Percentiles rank a stretch among this genome's conserved stretches.
phyloP scores from a whole-genome alignment of 1,140 invertebrate species.

The Sarcophaga bullata region DNA sequence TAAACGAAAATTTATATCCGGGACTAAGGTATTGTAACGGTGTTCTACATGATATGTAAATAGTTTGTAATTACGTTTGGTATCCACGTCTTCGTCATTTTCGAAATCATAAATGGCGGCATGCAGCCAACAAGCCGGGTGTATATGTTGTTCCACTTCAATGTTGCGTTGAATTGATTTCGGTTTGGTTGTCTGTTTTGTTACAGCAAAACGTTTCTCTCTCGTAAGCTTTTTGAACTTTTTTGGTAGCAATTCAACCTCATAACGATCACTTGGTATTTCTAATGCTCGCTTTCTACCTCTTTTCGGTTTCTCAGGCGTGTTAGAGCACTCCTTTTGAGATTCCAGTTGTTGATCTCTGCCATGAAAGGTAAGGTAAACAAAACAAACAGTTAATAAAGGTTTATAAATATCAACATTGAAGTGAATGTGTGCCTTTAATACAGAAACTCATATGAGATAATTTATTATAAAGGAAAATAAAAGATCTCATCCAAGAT shows the following conservation, averaged over 20 bases:
- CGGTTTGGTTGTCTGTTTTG: constrained; percentile 40
- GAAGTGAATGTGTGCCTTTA: too few species aligned
- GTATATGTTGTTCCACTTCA: constrained; percentile 55
- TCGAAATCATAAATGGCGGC: constrained; percentile 54
- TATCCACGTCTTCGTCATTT: constrained; percentile 56
- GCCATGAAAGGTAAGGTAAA: background rate
- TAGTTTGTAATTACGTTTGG: constrained; percentile 62
- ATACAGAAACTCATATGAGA: too few species aligned
- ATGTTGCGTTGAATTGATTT: constrained; percentile 27
- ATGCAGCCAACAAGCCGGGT: constrained; percentile 53
- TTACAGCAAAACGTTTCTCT: constrained; percentile 52
- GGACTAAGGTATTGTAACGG: constrained; percentile 59
- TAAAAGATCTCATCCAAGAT: too few species aligned
- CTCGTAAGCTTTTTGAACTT: constrained; percentile 52
- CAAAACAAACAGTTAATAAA: too few species aligned
- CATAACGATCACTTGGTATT: constrained; percentile 49
- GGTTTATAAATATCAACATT: too few species aligned
- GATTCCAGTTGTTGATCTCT: constrained; percentile 11
- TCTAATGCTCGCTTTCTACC: constrained; percentile 39
- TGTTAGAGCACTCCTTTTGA: background rate
- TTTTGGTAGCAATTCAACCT: constrained; percentile 50
- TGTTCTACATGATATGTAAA: constrained; percentile 61
- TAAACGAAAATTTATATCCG: constrained; percentile 59
- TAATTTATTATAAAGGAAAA: too few species aligned
- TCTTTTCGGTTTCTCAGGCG: constrained; percentile 39